These are phyloP conservation scores for Lampropteryx suffumata DNA, from an alignment of 2,888 invertebrate genomes.

Conservation along the genomic window DNA sequence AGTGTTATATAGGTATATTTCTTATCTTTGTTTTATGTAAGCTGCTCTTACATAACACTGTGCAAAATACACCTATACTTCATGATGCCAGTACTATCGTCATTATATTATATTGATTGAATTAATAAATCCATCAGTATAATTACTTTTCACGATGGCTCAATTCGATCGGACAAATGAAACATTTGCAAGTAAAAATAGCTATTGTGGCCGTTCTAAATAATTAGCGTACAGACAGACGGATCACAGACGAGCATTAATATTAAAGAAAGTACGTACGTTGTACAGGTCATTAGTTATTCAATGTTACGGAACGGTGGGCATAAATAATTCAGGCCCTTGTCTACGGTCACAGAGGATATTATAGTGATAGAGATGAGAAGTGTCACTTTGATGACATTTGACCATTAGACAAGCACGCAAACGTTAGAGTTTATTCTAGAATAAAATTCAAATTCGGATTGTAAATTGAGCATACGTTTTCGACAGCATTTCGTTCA, in stretches of 20 bases:
- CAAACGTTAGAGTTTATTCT: too few species aligned
- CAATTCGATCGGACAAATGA: constrained; percentile 3
- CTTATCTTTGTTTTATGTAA: too few species aligned
- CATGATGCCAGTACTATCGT: too few species aligned
- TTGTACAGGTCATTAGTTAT: constrained; percentile 64
- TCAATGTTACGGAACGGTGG: constrained; percentile 73
- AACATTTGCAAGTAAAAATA: constrained; percentile 20
- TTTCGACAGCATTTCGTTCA: too few species aligned
- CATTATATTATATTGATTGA: background rate
- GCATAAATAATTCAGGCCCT: constrained; percentile 52
- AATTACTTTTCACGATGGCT: background rate
- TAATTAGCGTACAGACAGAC: constrained; percentile 32
- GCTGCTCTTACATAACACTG: too few species aligned
- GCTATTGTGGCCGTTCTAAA: constrained; percentile 17
- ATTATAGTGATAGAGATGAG: background rate
- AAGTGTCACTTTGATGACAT: background rate
- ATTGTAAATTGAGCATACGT: too few species aligned
- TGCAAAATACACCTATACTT: too few species aligned
- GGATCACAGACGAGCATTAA: constrained; percentile 34
- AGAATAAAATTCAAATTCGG: too few species aligned
- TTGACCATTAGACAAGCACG: too few species aligned
- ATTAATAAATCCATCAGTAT: background rate
- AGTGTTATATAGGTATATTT: too few species aligned
- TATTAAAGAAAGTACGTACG: constrained; percentile 37
- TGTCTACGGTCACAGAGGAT: constrained; percentile 40